A percentile compares a stretch with the other conserved stretches of the same genome.
Conservation (phyloP, 2,797 vertebrate genomes). For the Parauchenoglanis punctatus region DNA sequence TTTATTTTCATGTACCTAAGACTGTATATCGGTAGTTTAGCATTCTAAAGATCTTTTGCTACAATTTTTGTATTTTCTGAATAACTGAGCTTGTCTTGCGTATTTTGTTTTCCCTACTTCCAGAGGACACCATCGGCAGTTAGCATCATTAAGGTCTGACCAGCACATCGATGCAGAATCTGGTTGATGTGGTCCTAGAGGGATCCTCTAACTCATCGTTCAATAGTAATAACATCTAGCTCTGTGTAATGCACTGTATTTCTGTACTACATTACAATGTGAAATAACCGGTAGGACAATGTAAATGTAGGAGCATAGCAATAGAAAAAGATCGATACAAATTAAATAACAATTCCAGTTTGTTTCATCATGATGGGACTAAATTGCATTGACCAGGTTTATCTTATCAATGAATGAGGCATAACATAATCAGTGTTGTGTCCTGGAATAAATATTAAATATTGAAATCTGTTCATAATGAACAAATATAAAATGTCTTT, state of each 20-base stretch:
- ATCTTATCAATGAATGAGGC: neutral
- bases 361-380: neutral
- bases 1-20: no score
- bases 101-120: constrained; percentile 37
- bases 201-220: neutral
- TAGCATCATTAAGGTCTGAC: constrained; percentile 61
- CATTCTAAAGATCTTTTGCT: neutral
- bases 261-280: constrained; percentile 8
- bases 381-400: neutral
- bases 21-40: neutral
- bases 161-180: neutral
- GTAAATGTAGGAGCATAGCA: neutral
- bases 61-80: neutral
- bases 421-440: constrained; percentile 10
- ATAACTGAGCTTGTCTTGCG: neutral
- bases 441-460: constrained; percentile 15
- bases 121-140: constrained; percentile 56
- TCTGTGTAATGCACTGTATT: constrained; percentile 23
- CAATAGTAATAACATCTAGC: constrained; percentile 25
- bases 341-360: neutral
- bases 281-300: neutral
- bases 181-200: constrained; percentile 11
- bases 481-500: constrained; percentile 20
- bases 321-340: constrained; percentile 1
- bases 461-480: constrained; percentile 28